Evolutionary conservation across 2,113 vertebrate genomes (phyloP), one percentile per base, ranked within the genome.

Genomic region (Nothobranchius kuhntae): DNA sequence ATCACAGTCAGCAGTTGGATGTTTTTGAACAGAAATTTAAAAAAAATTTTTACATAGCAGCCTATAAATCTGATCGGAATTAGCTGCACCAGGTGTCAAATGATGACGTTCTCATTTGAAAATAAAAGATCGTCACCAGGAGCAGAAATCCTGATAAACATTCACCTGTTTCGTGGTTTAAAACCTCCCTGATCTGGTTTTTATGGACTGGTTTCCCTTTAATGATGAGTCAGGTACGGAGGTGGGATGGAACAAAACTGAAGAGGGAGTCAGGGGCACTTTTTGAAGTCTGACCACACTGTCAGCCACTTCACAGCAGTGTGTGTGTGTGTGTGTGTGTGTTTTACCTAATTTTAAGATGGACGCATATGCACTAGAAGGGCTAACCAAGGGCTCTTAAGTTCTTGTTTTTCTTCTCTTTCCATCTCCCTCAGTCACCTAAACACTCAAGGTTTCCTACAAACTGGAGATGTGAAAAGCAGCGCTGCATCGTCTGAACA

Each of bases 191-290:
- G 69, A 63, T 70, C 61, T 77, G 21, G 68, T 60, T 53, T 9
- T 50, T 30, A 61, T 14, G 14, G 55, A 13, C 63, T 60, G 56
- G 42, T 81, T 66, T 42, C n/a, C 57, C 73, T 69, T 81, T 68
- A 69, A 75, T 80, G 14, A 51, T 84, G 80, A 85, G 60, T 84
- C 81, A 91, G 88, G 81, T 73, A 53, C 9, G 53, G 82, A 79
- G 81, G 77, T 73, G 82, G 62, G 14, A 66, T 55, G 50, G 75
- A 75, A 78, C 57, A 75, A 69, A 70, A 75, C 58, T 17, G 53
- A 70, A 45, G 65, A 74, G 65, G 40, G 50, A 82, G 56, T 53
- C 73, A 72, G 62, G 66, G 73, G 81, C 55, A 53, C 53, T 50
- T 65, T 69, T 74, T 85, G 72, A 83, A 51, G 77, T 79, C 75